Evolutionary conservation across 2,797 vertebrate genomes (phyloP).

Genomic region (Neoniphon sammara): DNA sequence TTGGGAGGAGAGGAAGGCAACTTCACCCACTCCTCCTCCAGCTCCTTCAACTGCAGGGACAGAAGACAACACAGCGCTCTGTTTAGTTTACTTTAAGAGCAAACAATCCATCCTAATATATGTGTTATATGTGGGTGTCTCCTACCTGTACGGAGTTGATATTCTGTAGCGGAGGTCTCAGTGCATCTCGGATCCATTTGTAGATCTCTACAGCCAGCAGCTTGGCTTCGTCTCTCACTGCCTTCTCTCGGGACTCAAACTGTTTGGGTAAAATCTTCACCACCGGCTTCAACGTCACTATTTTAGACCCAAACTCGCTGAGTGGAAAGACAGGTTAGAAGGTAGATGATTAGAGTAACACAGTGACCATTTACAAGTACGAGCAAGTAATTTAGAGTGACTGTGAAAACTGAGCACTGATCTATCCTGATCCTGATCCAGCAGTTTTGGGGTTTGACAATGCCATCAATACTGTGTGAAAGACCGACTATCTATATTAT

Average conservation of each 20-base stretch:
- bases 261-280: constrained; percentile 96
- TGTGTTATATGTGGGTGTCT: not conserved
- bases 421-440: no score
- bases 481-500: no score
- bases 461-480: no score
- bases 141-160: constrained; percentile 96
- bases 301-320: constrained; percentile 99
- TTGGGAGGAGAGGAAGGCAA: constrained; percentile 88
- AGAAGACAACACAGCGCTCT: constrained; percentile 12
- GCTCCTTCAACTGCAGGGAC: constrained; percentile 89
- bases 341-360: not conserved
- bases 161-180: constrained; percentile 91
- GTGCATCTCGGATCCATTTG: constrained; percentile 95
- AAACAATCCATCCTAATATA: no score
- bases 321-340: constrained; percentile 20
- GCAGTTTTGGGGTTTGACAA: no score
- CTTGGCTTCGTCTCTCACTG: constrained; percentile 96
- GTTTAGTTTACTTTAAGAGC: not conserved
- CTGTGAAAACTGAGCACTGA: no score
- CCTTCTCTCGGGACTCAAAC: constrained; percentile 98
- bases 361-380: not conserved
- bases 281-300: constrained; percentile 93
- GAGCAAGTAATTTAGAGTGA: no score
- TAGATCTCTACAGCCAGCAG: constrained; percentile 94
- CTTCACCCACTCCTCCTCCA: constrained; percentile 98